These are phyloP conservation scores for Cyrtonyx montezumae DNA, from an alignment of 2,113 vertebrate genomes.

Conservation along the genomic window DNA sequence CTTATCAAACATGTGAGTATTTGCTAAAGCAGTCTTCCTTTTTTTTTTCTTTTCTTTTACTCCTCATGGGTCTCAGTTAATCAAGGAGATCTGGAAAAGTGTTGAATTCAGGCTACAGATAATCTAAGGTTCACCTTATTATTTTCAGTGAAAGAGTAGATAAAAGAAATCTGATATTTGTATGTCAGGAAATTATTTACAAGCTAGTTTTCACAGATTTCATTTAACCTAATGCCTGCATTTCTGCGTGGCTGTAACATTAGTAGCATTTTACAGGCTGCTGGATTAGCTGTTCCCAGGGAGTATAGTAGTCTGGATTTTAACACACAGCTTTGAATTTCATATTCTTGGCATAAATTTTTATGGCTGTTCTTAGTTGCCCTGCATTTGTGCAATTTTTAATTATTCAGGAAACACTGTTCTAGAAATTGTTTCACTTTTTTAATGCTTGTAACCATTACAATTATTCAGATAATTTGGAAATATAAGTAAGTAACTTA, in stretches of 20 bases:
- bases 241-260: not conserved
- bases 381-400: not conserved
- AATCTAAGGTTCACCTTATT: not conserved
- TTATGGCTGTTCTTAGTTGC: not conserved
- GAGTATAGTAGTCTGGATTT: not conserved
- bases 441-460: not conserved
- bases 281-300: not conserved
- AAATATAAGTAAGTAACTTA: not conserved
- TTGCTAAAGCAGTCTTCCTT: not conserved
- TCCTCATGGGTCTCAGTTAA: not conserved
- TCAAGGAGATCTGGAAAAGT: not conserved
- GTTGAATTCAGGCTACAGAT: not conserved
- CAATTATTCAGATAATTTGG: not conserved
- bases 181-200: not conserved
- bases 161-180: not conserved
- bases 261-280: not conserved
- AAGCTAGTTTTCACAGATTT: not conserved
- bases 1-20: not conserved
- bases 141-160: not conserved
- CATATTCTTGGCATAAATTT: not conserved
- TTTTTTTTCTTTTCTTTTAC: not conserved
- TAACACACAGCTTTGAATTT: not conserved
- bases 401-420: not conserved
- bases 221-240: not conserved
- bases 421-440: not conserved